Evolutionary conservation across 2,797 vertebrate species (phyloP).

Genomic region (Acanthopagrus latus): DNA sequence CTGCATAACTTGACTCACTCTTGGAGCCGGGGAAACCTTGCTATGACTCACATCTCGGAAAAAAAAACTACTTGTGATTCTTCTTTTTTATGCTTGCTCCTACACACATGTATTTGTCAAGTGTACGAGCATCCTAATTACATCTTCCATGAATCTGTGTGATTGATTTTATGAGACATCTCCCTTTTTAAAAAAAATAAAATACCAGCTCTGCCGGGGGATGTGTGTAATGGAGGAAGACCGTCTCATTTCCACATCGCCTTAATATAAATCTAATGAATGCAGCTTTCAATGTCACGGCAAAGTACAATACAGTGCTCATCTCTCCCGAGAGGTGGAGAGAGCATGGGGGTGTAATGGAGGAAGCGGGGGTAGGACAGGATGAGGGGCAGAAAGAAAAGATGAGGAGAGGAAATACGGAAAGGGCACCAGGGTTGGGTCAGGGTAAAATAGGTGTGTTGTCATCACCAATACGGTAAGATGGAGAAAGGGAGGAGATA

Average conservation of each 20-base stretch:
- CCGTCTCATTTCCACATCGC: conserved; percentile 60
- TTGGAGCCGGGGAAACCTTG: conserved; percentile 44
- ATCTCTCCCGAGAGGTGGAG: conserved; percentile 72
- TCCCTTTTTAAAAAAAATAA: too few species aligned
- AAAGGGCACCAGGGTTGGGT: conserved; percentile 57
- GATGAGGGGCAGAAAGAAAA: conserved; percentile 46
- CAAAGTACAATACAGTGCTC: conserved; percentile 69
- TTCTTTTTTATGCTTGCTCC: conserved; percentile 1
- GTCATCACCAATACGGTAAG: conserved; percentile 49
- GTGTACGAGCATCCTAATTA: conserved; percentile 19
- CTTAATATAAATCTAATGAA: conserved; percentile 80
- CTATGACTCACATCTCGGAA: conserved; percentile 53
- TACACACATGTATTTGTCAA: neutral
- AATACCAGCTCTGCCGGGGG: too few species aligned
- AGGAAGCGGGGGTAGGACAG: conserved; percentile 15
- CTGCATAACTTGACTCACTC: conserved; percentile 60
- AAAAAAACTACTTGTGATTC: neutral
- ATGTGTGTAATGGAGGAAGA: conserved; percentile 44
- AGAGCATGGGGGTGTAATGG: conserved; percentile 48
- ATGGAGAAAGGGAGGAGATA: conserved; percentile 56
- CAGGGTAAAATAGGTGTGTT: conserved; percentile 70
- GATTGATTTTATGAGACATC: too few species aligned
- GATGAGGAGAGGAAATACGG: conserved; percentile 50
- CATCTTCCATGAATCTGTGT: conserved; percentile 22
- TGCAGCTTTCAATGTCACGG: conserved; percentile 81